phyloP scores from a whole-genome alignment of 2,797 vertebrate genomes.

The Danio albolineatus region DNA sequence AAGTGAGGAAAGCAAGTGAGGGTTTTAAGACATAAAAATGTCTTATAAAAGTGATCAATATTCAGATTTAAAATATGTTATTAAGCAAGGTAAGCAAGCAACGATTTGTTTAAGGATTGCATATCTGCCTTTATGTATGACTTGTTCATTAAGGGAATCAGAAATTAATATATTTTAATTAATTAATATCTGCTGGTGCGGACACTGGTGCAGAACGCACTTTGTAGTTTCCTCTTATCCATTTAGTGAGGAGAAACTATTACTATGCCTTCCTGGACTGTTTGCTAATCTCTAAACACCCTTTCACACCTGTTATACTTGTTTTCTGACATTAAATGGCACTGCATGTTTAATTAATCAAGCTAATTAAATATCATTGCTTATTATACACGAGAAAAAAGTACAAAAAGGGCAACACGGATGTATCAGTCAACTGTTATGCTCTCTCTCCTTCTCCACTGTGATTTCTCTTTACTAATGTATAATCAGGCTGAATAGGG shows the following conservation, averaged over 20 bases:
- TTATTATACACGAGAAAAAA: not conserved
- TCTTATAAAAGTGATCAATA: too few relatives aligned
- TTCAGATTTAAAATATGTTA: too few relatives aligned
- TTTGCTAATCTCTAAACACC: constrained; percentile 7
- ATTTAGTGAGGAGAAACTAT: not conserved
- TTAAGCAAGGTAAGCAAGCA: too few relatives aligned
- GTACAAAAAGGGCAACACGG: not conserved
- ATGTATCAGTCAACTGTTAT: constrained; percentile 21
- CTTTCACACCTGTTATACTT: not conserved
- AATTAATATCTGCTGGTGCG: too few relatives aligned
- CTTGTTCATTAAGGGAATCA: too few relatives aligned
- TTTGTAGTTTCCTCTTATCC: too few relatives aligned
- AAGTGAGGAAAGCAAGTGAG: too few relatives aligned
- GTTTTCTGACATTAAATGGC: not conserved
- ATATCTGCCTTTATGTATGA: too few relatives aligned
- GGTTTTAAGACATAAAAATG: too few relatives aligned
- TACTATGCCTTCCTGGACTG: not conserved
- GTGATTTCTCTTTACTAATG: constrained; percentile 69
- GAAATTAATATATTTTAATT: too few relatives aligned
- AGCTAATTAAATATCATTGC: not conserved
- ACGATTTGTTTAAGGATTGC: too few relatives aligned
- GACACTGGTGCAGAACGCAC: too few relatives aligned
- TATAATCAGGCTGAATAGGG: constrained; percentile 73
- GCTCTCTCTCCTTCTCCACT: constrained; percentile 33
- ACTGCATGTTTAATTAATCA: constrained; percentile 4